Evolutionary conservation across 1,140 invertebrate genomes (phyloP), one percentile per base, ranked within the genome.

Genomic region (Nephila pilipes): DNA sequence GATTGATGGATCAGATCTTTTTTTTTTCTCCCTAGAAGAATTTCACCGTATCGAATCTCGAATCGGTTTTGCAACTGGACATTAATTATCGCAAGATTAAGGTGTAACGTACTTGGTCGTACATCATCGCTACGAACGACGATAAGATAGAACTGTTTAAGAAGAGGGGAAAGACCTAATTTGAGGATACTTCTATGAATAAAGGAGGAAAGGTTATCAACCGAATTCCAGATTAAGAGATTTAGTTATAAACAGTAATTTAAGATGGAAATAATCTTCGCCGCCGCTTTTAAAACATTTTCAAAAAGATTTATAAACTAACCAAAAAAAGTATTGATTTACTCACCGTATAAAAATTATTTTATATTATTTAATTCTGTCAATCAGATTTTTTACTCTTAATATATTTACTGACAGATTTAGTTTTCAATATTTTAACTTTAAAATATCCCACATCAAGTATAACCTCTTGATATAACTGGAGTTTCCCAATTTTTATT

Each of bases 141-240:
- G 81, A 83, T 83, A 83, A 83, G 81, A 83, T 57, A 83, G 12
- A 20, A 10, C 32, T 29, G 6, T 32, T 75, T 75, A 20, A 75
- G 25, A 29, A 25, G 46, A 83, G 81, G 81, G 81, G 38, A 83
- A 83, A 83, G 81, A 83, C 81, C 81, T 57, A 83, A 29, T 83
- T 46, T 55, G 22, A 75, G 16, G 32, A 75, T 32, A 5, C 32
- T 36, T 75, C 18, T 32, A 10, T 32, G 38, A 57, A 83, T n/a
- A 57, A 55, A 16, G 10, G 8, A 54, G 54, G 12, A 83, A 83
- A 83, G 16, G 20, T 16, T 55, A 29, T 55, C 38, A 16, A 2
- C 10, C 16, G 2, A 29, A n/a, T 55, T n/a, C 81, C 38, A 0
- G 32, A 83, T 83, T n/a, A 20, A 57, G 10, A 57, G 0, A 4